These are phyloP conservation scores for Halcyon malimbica DNA, from an alignment of 2,113 vertebrate genomes.

Conservation along the genomic window DNA sequence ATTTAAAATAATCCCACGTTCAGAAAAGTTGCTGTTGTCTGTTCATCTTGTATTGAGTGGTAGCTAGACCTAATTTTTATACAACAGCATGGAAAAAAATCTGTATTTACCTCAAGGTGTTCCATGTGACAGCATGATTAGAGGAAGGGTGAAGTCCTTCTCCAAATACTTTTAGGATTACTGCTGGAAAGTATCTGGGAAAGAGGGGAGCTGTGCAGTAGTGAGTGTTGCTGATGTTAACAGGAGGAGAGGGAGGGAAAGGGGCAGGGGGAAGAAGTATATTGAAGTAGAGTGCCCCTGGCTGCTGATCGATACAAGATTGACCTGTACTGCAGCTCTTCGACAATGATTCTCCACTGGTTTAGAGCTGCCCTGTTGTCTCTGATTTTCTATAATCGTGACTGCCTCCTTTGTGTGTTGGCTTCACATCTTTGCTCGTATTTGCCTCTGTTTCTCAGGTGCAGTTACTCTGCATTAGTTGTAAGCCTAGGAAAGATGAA, in stretches of 20 bases:
- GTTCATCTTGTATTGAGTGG: too few species aligned
- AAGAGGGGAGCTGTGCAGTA: not conserved
- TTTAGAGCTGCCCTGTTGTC: not conserved
- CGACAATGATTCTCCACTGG: not conserved
- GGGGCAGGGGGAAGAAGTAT: not conserved
- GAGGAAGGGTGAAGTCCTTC: not conserved
- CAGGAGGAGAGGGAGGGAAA: not conserved
- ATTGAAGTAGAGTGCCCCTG: not conserved
- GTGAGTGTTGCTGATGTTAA: accelerated
- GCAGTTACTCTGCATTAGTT: not conserved
- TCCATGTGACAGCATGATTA: accelerated
- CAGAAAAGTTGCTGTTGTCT: not conserved
- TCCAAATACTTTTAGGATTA: accelerated
- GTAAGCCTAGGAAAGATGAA: not conserved
- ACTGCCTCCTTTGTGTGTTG: not conserved
- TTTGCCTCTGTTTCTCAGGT: not conserved
- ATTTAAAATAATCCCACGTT: not conserved
- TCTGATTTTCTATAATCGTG: not conserved
- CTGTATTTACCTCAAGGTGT: not conserved
- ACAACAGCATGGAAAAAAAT: not conserved
- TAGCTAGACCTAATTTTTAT: not conserved
- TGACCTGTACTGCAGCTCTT: not conserved
- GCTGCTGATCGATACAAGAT: too few species aligned
- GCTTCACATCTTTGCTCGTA: not conserved
- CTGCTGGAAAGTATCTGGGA: not conserved